Base-by-base conservation (phyloP, 2,888 invertebrate species). In the Sclerodermus sp. region DNA sequence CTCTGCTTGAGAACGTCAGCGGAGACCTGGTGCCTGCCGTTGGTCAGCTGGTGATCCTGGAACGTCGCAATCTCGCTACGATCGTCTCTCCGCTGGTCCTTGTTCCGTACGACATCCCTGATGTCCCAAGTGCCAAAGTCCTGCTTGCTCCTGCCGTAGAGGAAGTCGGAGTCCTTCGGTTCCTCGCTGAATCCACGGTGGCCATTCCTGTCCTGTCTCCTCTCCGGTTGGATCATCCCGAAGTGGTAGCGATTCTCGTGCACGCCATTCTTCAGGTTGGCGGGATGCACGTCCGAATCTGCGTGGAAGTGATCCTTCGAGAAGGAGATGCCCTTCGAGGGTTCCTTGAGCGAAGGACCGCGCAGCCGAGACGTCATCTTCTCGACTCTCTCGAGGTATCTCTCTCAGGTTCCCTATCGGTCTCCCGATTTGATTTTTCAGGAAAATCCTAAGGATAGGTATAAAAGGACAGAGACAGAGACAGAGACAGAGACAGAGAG, bases 301-400 rank as follows among this genome's bases (percentile, higher is more conserved):
- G 47, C 55, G 41, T 48, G 46, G 5, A 46, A 34, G 14, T 49
- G 58, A 13, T 63, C 64, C 52, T 59, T 65, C 42, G 42, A 18
- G 53, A 56, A 53, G 23, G 58, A 53, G 38, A 51, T 51, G 29
- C 56, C 41, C 43, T 64, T 62, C 16, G 64, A 29, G 12, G 58
- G 55, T 18, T 71, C 71, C 52, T 65, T 67, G 10, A 52, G 47
- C 57, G 64, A 62, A 5, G 59, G 55, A 17, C 65, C 67, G 44
- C 73, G 70, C 31, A 71, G 62, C 34, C 69, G 71, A 32, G 76
- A 67, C 40, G 71, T 70, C 76, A 74, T 74, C 46, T 57, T 72
- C 5, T 3, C 23, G 8, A 8, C 23, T 5, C 4, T 23, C 23
- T 3, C 4, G 3, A 23, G 23, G 23, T 5, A 23, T 8, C 4